Evolutionary conservation across 1,140 invertebrate species (phyloP).

Genomic region (Drosophila prosaltans): DNA sequence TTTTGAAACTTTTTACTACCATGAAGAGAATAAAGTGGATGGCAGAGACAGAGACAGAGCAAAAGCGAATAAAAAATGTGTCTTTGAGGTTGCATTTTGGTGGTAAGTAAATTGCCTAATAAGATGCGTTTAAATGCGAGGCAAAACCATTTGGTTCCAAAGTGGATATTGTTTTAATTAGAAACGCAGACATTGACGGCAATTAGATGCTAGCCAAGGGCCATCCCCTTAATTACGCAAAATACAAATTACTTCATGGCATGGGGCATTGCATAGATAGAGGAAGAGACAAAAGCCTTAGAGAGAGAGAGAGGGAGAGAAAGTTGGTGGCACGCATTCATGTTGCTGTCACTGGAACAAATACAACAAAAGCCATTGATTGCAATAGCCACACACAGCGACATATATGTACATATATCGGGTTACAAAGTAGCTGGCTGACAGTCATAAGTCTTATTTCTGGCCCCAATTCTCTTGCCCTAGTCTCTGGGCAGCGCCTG

Average conservation of each 20-base stretch:
- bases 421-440: constrained; percentile 19
- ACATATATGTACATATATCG: constrained; percentile 1
- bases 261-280: constrained; percentile 33
- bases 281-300: too few species aligned
- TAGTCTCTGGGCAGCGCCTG: not conserved
- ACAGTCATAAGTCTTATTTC: constrained; percentile 59
- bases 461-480: constrained; percentile 57
- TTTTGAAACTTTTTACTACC: constrained; percentile 40
- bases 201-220: constrained; percentile 47
- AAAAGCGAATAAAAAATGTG: constrained; percentile 2
- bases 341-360: constrained; percentile 25
- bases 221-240: constrained; percentile 65
- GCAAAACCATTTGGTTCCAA: not conserved
- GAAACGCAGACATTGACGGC: constrained; percentile 41
- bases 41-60: constrained; percentile 11
- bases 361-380: constrained; percentile 64
- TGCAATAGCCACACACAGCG: constrained; percentile 28
- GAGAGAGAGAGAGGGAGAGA: constrained; percentile 9
- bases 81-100: constrained; percentile 7
- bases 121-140: constrained; percentile 51
- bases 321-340: constrained; percentile 34
- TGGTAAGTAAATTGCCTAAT: constrained; percentile 37
- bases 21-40: constrained; percentile 17
- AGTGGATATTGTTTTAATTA: constrained; percentile 68
- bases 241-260: constrained; percentile 64